Base-by-base conservation (phyloP, 2,888 invertebrate genomes). In the Lingula anatina region DNA sequence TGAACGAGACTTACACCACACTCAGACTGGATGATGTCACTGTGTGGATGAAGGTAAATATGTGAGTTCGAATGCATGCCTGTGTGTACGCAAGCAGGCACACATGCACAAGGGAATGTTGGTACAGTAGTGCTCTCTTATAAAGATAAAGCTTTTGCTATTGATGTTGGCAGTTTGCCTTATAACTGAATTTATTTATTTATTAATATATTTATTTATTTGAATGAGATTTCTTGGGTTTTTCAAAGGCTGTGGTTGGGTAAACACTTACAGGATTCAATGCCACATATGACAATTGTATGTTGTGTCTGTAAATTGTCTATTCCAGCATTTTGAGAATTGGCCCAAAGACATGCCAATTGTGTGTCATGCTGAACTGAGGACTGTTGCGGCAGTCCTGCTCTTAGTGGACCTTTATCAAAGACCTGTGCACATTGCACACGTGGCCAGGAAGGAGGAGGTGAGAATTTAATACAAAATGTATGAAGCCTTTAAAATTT, bases 371-470 rank as follows among this genome's bases (percentile, higher is more conserved):
- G 99, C 99, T 2, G 99, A 99, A 77, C 85, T 87, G 1, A 89
- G 91, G 75, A 95, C 94, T n/a, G 90, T 92, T 38, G 96, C 94
- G 1, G 93, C 96, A 3, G 86, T 95, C 2, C 84, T 99, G 46
- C 79, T 95, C 25, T 79, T 96, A 73, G 92, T 95, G 0, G 88
- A 88, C 53, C 80, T 97, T 47, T 84, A 90, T 63, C 88, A 90
- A 66, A 83, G 97, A 26, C 85, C 92, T 0, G 84, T 99, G 53
- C 99, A 99, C 73, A 87, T 99, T 57, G 96, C 95, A 66, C 99
- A 99, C 71, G 91, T 99, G 15, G 94, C 99, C 0, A 83, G 92
- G 43, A 91, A 89, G 75, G 94, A 96, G 75, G 99, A 99, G 81
- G 77, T 78, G 51, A 46, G 55, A 36, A 20, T 3, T n/a, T n/a